Base-by-base conservation (phyloP, 2,888 invertebrate species). In the Deroplatys truncata region DNA sequence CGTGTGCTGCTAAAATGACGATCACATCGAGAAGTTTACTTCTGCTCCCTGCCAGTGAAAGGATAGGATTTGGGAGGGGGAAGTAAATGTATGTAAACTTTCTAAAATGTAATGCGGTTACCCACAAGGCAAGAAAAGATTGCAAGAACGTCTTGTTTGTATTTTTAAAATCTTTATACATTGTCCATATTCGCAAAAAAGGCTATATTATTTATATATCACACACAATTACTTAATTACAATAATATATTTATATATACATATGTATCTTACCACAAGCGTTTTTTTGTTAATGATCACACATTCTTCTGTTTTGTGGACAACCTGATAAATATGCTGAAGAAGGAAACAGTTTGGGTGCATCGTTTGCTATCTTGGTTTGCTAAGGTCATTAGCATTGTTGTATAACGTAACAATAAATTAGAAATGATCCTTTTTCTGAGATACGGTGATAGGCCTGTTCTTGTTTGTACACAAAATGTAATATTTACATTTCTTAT, bases 81-180 rank as follows among this genome's bases (percentile, higher is more conserved):
- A 43, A 43, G n/a, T n/a, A n/a, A n/a, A 13, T 43, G 43, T 43
- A 43, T 13, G 13, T 13, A 13, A 43, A 43, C 13, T 10, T 43
- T 10, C 1, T 43, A 43, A 13, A 72, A 72, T 72, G 15, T 20
- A 16, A 25, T 15, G 4, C 56, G 7, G 20, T 8, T 72, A 25
- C 43, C 43, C 10, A 43, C 43, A 72, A 56, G 56, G 16, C 16
- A 56, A 20, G 15, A 15, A 72, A 72, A 72, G 25, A 20, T 72
- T 72, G 56, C 56, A 72, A 72, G 56, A 72, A 72, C n/a, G 28
- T 31, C 29, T 87, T 83, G 35, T 83, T 87, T 86, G 86, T 82
- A 31, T 85, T 85, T 43, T 82, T 87, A 87, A 87, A 87, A 87
- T 87, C 87, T 87, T 87, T 87, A 87, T 87, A 87, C 87, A 87